A percentile compares a stretch with the other conserved stretches of the same genome.
These are phyloP conservation scores for Percopsis transmontana DNA, from an alignment of 2,113 vertebrate genomes.

Conservation along the genomic window DNA sequence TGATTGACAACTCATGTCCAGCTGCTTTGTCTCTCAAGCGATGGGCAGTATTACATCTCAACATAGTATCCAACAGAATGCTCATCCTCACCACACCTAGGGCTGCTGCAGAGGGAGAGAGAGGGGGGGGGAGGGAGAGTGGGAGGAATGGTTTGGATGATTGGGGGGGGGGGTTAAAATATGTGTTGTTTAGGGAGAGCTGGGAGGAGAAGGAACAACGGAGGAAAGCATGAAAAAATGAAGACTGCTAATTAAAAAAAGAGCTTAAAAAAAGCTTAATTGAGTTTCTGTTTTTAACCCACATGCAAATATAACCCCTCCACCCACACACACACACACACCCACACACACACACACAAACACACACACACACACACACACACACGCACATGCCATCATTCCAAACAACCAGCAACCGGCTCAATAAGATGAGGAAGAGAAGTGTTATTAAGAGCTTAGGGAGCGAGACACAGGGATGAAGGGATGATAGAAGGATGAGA, in stretches of 20 bases:
- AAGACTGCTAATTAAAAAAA: conserved; percentile 34
- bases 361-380: neutral
- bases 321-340: conserved; percentile 1
- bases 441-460: conserved; percentile 43
- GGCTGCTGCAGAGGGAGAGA: neutral
- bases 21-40: too few relatives aligned
- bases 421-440: conserved; percentile 1
- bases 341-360: neutral
- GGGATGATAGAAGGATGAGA: conserved; percentile 5
- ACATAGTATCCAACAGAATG: too few relatives aligned
- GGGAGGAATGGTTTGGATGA: conserved; percentile 26
- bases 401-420: conserved; percentile 10
- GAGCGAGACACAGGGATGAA: neutral
- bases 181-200: conserved; percentile 14
- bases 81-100: too few relatives aligned
- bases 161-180: conserved; percentile 16
- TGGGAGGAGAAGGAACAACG: conserved; percentile 2
- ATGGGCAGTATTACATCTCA: too few relatives aligned
- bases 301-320: conserved; percentile 7
- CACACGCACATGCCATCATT: neutral
- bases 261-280: conserved; percentile 31
- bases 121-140: neutral
- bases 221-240: conserved; percentile 9
- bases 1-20: neutral
- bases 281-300: conserved; percentile 44